Evolutionary conservation across 2,113 vertebrate genomes (phyloP), one percentile per base, ranked within the genome.

Genomic region (Delphinus delphis): DNA sequence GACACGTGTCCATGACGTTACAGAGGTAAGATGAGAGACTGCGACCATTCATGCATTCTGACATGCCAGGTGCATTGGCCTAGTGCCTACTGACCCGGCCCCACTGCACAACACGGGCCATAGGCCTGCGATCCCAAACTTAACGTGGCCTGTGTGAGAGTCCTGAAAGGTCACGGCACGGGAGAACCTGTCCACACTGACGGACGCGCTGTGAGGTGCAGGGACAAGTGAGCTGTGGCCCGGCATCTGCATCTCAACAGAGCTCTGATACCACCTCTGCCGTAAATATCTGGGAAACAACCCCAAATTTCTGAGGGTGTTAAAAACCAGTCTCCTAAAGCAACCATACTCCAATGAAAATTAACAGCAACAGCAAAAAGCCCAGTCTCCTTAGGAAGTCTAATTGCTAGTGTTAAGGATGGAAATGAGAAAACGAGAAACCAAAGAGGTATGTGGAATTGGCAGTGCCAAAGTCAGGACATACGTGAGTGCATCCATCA

Each of bases 181-280:
- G 63, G 25, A 63, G n/a, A 31, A 33, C 8, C 31, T 77, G 28
- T 38, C 8, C 38, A 50, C 5, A 31, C 1, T 20, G 44, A 62
- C 3, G 0, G 26, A 33, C 0, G 1, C 6, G 28, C 9, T 23
- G 13, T 41, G 20, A 31, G 10, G 33, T 36, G 18, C 55, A 25
- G 23, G n/a, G 23, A 2, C 4, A 38, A 73, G 81, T 0, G 5
- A 63, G 79, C 18, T 15, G 17, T 3, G 14, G 55, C 36, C 68
- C 60, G 23, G 67, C 33, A 53, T 10, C 68, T 8, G 11, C 18
- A 13, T 73, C n/a, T 71, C 74, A 76, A 18, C 4, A 63, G 11
- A 47, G 63, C 23, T 62, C 17, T 70, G 26, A 28, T 9, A 38
- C 44, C 88, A 65, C 8, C 38, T 77, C 41, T 41, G 50, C 76